Conservation (phyloP, 2,113 vertebrate genomes). For the Lipophrys pholis region DNA sequence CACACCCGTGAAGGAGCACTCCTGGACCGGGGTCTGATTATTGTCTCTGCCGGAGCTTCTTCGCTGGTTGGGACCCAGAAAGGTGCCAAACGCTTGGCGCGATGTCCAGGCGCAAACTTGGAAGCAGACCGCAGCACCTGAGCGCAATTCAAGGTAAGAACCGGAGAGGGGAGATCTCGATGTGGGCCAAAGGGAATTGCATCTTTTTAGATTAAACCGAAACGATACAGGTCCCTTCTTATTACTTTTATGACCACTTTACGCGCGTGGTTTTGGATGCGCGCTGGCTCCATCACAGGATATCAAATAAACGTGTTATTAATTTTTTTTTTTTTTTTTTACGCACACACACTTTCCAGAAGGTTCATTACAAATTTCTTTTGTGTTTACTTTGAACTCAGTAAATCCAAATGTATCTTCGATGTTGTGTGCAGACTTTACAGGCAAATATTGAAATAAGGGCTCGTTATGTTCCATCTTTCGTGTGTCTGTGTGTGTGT, state of each 20-base stretch:
- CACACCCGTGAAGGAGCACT: conserved; percentile 17
- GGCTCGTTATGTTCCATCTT: neutral
- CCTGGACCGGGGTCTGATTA: conserved; percentile 10
- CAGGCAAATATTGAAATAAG: conserved; percentile 38
- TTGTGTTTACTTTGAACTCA: neutral
- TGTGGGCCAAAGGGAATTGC: neutral
- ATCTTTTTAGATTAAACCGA: neutral
- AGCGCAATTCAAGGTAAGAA: conserved; percentile 83
- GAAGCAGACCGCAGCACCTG: conserved; percentile 87
- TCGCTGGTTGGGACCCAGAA: conserved; percentile 25
- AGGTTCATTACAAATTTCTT: neutral
- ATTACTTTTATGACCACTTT: neutral
- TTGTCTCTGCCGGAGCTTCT: neutral
- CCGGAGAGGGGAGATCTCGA: conserved; percentile 2
- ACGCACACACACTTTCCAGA: neutral
- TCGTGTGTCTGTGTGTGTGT: conserved; percentile 49
- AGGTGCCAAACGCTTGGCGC: conserved; percentile 56
- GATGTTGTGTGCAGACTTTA: neutral
- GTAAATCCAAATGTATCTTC: neutral
- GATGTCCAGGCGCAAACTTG: conserved; percentile 88
- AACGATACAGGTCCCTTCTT: neutral
- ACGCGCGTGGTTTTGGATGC: conserved; percentile 15
- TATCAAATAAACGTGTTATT: neutral
- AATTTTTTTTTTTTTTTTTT: neutral
- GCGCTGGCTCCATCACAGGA: neutral